Evolutionary conservation across 2,888 invertebrate genomes (phyloP).

Genomic region (Lasius platythorax): DNA sequence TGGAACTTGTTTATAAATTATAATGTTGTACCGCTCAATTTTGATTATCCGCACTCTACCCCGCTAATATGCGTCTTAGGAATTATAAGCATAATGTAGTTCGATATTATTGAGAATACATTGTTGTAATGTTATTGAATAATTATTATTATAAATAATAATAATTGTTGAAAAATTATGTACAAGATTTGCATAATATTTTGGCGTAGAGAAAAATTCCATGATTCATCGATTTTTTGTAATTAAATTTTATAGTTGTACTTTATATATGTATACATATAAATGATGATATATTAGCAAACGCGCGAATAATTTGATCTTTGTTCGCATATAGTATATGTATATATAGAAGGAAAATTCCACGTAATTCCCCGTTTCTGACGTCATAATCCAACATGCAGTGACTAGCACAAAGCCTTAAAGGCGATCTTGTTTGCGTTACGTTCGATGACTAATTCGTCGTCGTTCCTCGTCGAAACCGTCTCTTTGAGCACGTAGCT

Average conservation of each 20-base stretch:
- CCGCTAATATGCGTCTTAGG: background rate
- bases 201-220: background rate
- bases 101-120: background rate
- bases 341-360: background rate
- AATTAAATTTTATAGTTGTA: background rate
- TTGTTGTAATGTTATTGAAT: background rate
- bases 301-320: background rate
- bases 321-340: background rate
- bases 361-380: background rate
- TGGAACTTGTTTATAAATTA: slow-evolving; percentile 28
- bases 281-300: background rate
- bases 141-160: background rate
- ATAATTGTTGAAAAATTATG: background rate
- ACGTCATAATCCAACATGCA: background rate
- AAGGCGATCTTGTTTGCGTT: slow-evolving; percentile 27
- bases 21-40: slow-evolving; percentile 5
- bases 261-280: background rate
- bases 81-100: background rate
- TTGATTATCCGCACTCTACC: background rate
- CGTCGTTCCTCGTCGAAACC: slow-evolving; percentile 10
- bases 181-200: background rate
- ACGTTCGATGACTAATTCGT: slow-evolving; percentile 24
- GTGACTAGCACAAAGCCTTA: slow-evolving; percentile 16
- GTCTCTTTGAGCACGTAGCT: slow-evolving; percentile 54
- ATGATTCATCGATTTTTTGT: background rate